Percentiles rank a stretch among this genome's conserved stretches.
phyloP scores from a whole-genome alignment of 2,113 vertebrate genomes.

The Pontoporia blainvillei region DNA sequence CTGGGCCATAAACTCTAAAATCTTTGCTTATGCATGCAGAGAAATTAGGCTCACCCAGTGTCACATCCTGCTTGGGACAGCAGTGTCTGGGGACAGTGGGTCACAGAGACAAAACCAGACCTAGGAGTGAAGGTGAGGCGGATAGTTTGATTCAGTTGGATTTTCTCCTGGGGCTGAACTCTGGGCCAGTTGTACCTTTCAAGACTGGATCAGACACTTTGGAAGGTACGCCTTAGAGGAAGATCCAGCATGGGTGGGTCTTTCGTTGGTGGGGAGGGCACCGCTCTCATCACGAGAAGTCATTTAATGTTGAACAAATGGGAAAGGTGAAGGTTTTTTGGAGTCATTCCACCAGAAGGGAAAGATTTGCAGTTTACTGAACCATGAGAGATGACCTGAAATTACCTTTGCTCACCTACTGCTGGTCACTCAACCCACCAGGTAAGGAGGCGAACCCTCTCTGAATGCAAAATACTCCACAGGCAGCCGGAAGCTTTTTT shows the following conservation, averaged over 20 bases:
- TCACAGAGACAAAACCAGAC: neutral
- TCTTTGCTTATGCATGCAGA: neutral
- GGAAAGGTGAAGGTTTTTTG: neutral
- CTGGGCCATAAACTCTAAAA: neutral
- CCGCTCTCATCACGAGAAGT: neutral
- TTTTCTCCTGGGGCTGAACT: neutral
- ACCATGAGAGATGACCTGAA: neutral
- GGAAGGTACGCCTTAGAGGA: neutral
- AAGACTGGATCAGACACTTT: neutral
- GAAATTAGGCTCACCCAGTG: neutral
- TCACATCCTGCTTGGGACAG: neutral
- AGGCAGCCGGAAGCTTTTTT: neutral
- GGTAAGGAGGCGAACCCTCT: slow-evolving; percentile 14
- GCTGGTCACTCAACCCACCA: slow-evolving; percentile 7
- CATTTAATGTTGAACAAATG: slow-evolving; percentile 4
- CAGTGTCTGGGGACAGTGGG: neutral
- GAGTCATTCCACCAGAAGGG: slow-evolving; percentile 5
- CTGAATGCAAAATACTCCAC: neutral
- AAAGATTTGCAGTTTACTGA: slow-evolving; percentile 28
- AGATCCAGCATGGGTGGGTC: neutral
- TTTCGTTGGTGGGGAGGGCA: neutral
- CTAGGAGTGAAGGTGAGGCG: neutral
- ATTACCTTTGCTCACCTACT: neutral
- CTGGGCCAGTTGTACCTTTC: neutral
- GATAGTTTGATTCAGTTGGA: neutral